Evolutionary conservation across 2,888 invertebrate genomes (phyloP).

Genomic region (Parasteatoda lunata): DNA sequence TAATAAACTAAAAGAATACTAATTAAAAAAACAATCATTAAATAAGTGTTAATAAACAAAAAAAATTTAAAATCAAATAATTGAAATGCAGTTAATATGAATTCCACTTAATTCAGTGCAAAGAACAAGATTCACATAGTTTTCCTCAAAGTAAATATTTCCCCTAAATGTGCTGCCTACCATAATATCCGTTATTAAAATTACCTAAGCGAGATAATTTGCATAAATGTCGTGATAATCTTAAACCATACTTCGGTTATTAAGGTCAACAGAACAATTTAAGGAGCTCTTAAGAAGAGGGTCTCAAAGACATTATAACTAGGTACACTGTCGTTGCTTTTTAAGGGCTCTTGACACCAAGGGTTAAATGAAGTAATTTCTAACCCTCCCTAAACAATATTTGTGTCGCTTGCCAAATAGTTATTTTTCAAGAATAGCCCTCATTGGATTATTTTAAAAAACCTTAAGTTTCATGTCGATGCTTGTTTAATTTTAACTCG

Average conservation of each 20-base stretch:
- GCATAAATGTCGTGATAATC: conserved; percentile 47
- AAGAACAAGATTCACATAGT: too few species aligned
- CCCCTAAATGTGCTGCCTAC: not conserved
- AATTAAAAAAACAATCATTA: too few species aligned
- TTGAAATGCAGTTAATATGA: too few species aligned
- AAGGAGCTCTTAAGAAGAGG: conserved; percentile 47
- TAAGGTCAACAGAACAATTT: conserved; percentile 28
- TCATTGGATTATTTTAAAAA: conserved; percentile 42
- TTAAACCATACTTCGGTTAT: conserved; percentile 41
- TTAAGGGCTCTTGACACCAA: conserved; percentile 31
- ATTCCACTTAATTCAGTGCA: too few species aligned
- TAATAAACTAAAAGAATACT: too few species aligned
- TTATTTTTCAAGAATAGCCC: conserved; percentile 57
- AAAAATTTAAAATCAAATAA: too few species aligned
- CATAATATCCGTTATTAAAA: conserved; percentile 25
- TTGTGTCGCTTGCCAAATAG: conserved; percentile 43
- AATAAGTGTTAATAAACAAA: too few species aligned
- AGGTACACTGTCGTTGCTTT: conserved; percentile 43
- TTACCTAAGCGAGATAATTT: conserved; percentile 30
- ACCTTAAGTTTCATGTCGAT: conserved; percentile 28
- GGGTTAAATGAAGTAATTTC: conserved; percentile 59
- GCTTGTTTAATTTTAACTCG: conserved; percentile 20
- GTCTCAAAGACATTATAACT: conserved; percentile 32
- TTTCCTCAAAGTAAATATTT: not conserved
- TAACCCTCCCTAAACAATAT: conserved; percentile 53